Conservation (phyloP, 2,797 vertebrate genomes). For the Chelonia mydas region DNA sequence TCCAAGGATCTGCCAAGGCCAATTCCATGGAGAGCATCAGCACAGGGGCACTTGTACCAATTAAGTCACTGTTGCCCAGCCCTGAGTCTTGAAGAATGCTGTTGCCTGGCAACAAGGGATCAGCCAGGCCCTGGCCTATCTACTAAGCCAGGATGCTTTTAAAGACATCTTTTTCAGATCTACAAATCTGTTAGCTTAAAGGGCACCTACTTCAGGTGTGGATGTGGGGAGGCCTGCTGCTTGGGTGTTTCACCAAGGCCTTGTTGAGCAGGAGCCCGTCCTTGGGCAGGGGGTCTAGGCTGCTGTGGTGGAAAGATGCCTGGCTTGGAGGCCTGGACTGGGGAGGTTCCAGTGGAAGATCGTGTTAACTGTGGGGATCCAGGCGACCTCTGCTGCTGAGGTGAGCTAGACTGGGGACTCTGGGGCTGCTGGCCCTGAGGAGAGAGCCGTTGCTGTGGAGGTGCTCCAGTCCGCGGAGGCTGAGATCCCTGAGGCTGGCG, state of each 20-base stretch:
- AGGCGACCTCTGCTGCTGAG: conserved; percentile 91
- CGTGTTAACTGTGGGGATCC: conserved; percentile 92
- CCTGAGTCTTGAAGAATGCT: not conserved
- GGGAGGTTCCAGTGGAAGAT: conserved; percentile 87
- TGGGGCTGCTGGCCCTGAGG: conserved; percentile 85
- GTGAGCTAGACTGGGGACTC: conserved; percentile 85
- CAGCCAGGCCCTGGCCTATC: fast-evolving
- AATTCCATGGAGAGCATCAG: not conserved
- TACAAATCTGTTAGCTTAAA: not conserved
- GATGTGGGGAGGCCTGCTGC: conserved; percentile 83
- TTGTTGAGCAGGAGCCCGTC: conserved; percentile 77
- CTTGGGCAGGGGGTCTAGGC: conserved; percentile 80
- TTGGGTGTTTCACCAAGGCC: conserved; percentile 80
- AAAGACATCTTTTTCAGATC: not conserved
- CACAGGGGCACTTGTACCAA: not conserved
- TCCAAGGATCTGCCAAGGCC: not conserved
- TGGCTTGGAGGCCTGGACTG: conserved; percentile 91
- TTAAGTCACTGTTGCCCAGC: not conserved
- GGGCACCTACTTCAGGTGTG: conserved; percentile 91
- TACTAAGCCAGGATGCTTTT: not conserved
- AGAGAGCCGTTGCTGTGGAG: conserved; percentile 82
- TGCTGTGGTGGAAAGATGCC: conserved; percentile 81
- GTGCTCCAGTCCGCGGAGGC: conserved; percentile 71
- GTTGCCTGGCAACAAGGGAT: not conserved
- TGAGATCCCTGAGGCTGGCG: conserved; percentile 85